These are phyloP conservation scores for Danaus plexippus DNA, from an alignment of 1,140 invertebrate species.

Conservation along the genomic window DNA sequence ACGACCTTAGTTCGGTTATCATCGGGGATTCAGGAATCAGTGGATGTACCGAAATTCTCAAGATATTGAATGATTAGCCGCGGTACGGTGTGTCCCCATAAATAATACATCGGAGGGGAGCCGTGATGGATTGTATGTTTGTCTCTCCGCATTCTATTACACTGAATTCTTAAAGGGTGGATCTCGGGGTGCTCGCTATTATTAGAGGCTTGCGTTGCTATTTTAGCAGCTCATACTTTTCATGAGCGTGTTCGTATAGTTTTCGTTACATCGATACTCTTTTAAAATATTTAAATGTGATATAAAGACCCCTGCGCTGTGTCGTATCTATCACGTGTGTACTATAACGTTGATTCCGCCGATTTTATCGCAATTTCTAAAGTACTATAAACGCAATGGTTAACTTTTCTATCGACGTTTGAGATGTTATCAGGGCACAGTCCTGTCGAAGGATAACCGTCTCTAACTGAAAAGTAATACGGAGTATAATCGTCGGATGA, in stretches of 20 bases:
- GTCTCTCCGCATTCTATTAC: conserved; percentile 67
- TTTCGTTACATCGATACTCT: too few species aligned
- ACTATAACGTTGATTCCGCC: too few species aligned
- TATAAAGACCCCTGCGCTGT: too few species aligned
- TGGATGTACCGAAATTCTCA: conserved; percentile 56
- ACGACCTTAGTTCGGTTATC: conserved; percentile 17
- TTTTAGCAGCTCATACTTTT: conserved; percentile 52
- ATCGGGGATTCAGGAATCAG: conserved; percentile 35
- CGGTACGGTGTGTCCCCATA: conserved; percentile 66
- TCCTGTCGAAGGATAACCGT: not conserved
- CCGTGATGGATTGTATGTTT: conserved; percentile 68
- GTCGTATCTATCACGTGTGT: too few species aligned
- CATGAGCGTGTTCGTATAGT: conserved; percentile 25
- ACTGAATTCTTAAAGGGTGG: conserved; percentile 68
- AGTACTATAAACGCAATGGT: conserved; percentile 11
- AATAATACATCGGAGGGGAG: conserved; percentile 67
- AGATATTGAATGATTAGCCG: conserved; percentile 70
- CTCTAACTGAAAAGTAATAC: not conserved
- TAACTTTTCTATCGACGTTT: conserved; percentile 16
- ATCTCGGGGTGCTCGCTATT: conserved; percentile 51
- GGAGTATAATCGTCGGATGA: conserved; percentile 4
- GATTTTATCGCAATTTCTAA: conserved; percentile 4
- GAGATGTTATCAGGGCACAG: conserved; percentile 13
- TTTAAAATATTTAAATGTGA: too few species aligned
- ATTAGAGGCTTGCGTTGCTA: conserved; percentile 60